Evolutionary conservation across 1,140 invertebrate species (phyloP).

Genomic region (Drosophila oshimai): DNA sequence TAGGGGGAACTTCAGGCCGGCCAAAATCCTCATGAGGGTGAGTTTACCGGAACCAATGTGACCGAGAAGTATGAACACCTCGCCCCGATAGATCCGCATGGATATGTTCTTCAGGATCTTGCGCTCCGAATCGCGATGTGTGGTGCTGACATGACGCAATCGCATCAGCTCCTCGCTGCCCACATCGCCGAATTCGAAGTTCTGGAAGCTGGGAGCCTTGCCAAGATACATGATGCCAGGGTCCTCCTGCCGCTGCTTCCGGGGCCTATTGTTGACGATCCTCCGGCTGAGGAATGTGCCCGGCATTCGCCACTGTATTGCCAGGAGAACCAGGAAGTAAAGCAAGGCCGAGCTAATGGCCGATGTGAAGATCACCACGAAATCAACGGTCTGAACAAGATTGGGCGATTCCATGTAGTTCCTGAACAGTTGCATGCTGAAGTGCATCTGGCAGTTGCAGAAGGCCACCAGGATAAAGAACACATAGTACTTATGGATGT

Average conservation of each 20-base stretch:
- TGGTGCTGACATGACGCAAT: constrained; percentile 46
- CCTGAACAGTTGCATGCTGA: constrained; percentile 46
- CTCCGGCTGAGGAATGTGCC: constrained; percentile 47
- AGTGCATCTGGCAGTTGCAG: constrained; percentile 59
- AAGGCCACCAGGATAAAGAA: constrained; percentile 50
- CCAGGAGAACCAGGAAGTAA: constrained; percentile 3
- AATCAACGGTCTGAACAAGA: background rate
- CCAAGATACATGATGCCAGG: background rate
- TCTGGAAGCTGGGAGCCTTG: constrained; percentile 37
- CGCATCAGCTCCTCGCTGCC: constrained; percentile 48
- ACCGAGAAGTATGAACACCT: constrained; percentile 88
- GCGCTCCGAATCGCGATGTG: constrained; percentile 17
- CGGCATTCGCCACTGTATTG: constrained; percentile 51
- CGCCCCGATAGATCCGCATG: constrained; percentile 86
- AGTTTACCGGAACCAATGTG: constrained; percentile 89
- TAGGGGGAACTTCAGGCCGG: constrained; percentile 87
- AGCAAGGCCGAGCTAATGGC: constrained; percentile 7
- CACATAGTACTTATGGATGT: constrained; percentile 27
- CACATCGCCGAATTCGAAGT: constrained; percentile 64
- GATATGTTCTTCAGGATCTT: constrained; percentile 87
- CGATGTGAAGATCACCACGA: constrained; percentile 23
- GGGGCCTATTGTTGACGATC: constrained; percentile 8
- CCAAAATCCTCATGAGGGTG: constrained; percentile 90
- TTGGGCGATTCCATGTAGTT: constrained; percentile 2
- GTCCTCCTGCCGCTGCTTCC: background rate